phyloP scores from a whole-genome alignment of 1,140 invertebrate genomes.

The Adoxophyes honmai region DNA sequence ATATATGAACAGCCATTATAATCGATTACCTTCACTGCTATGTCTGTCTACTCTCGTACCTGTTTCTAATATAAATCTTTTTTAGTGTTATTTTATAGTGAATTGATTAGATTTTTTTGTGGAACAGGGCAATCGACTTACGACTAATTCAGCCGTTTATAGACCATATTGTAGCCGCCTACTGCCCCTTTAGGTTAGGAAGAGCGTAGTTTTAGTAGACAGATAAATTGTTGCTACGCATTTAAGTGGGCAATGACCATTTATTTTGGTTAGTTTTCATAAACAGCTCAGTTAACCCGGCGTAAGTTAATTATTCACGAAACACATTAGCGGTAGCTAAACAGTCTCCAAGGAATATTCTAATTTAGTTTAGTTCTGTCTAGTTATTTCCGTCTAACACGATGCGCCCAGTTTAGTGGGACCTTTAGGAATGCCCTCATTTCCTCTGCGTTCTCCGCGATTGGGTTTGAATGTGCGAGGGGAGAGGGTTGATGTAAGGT shows the following conservation, averaged over 20 bases:
- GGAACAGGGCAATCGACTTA: not conserved
- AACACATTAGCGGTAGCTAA: conserved; percentile 45
- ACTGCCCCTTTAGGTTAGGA: too few species aligned
- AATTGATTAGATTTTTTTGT: not conserved
- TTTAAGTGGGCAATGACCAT: conserved; percentile 4
- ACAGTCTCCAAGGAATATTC: conserved; percentile 52
- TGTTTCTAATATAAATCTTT: not conserved
- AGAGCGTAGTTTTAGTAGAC: too few species aligned
- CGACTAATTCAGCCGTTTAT: too few species aligned
- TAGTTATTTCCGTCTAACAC: conserved; percentile 62
- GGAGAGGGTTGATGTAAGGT: conserved; percentile 38
- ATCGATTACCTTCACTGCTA: conserved; percentile 28
- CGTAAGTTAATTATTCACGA: conserved; percentile 24
- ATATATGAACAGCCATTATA: conserved; percentile 42
- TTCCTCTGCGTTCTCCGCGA: not conserved
- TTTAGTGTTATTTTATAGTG: not conserved
- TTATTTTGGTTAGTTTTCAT: conserved; percentile 20
- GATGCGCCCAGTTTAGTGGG: conserved; percentile 38
- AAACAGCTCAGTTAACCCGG: conserved; percentile 20
- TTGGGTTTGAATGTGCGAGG: conserved; percentile 18
- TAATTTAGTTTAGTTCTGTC: conserved; percentile 64
- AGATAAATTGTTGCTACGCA: conserved; percentile 14
- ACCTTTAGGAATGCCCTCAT: conserved; percentile 25
- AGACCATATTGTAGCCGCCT: too few species aligned
- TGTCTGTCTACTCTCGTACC: not conserved